Conservation (phyloP, 2,797 vertebrate species). For the Trichosurus vulpecula region DNA sequence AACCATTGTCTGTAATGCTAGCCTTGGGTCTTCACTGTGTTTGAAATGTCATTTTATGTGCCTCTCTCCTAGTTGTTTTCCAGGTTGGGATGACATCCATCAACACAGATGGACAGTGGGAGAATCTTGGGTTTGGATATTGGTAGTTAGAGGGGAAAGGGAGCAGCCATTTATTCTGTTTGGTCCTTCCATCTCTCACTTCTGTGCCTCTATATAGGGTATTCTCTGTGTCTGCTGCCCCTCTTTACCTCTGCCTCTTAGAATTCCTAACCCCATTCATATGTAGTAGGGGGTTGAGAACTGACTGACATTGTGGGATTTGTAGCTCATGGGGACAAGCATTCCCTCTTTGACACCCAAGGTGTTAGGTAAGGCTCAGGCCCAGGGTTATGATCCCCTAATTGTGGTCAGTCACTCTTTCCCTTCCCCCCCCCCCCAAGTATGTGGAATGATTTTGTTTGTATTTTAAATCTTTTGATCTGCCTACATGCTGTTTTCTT, state of each 20-base stretch:
- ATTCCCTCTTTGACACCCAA: background rate
- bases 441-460: background rate
- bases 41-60: background rate
- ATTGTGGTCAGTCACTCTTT: background rate
- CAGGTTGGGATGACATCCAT: background rate
- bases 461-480: background rate
- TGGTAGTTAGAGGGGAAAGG: background rate
- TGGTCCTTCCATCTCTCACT: background rate
- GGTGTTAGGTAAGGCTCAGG: background rate
- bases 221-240: background rate
- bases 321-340: background rate
- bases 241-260: background rate
- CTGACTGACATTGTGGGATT: background rate
- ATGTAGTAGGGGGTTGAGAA: background rate
- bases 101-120: background rate
- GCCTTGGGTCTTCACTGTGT: conserved; percentile 53
- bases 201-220: background rate
- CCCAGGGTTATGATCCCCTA: background rate
- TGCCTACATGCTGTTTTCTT: background rate
- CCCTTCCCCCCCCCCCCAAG: background rate
- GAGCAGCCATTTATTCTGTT: background rate
- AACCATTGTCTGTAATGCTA: conserved; percentile 19
- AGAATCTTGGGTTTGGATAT: background rate
- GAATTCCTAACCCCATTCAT: background rate
- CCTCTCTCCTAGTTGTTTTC: background rate